These are phyloP conservation scores for Opisthocomus hoazin DNA, from an alignment of 2,113 vertebrate species.

Conservation along the genomic window DNA sequence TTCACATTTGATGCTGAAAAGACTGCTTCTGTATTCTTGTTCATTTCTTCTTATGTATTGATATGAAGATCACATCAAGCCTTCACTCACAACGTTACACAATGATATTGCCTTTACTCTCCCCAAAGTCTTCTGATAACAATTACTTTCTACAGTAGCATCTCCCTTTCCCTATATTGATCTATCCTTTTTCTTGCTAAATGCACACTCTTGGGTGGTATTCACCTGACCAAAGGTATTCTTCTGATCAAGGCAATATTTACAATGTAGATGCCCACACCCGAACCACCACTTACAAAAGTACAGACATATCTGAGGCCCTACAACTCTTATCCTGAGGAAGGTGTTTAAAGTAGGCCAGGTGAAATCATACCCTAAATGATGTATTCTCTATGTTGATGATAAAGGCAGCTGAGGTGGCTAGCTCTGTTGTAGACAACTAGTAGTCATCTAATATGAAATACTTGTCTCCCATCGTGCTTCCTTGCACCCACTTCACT, in stretches of 20 bases:
- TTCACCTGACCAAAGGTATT: neutral
- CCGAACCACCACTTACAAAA: neutral
- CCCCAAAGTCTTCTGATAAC: neutral
- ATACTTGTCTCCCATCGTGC: neutral
- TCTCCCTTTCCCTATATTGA: neutral
- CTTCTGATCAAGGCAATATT: neutral
- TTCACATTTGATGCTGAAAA: neutral
- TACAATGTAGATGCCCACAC: neutral
- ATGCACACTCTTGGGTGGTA: neutral
- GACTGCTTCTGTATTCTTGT: neutral
- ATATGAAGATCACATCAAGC: neutral
- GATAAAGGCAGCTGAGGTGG: neutral
- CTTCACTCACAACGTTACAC: neutral
- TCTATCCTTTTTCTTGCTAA: neutral
- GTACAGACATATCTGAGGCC: neutral
- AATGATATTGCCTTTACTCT: neutral
- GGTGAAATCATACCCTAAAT: neutral
- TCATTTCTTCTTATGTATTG: neutral
- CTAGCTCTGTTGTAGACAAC: neutral
- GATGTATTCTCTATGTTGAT: neutral
- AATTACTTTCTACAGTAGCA: neutral
- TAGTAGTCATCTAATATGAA: neutral
- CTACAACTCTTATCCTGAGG: neutral
- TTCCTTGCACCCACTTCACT: neutral
- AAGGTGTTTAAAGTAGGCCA: neutral